Evolutionary conservation across 2,113 vertebrate species (phyloP), one percentile per base, ranked within the genome.

Genomic region (Pygathrix nemaeus): DNA sequence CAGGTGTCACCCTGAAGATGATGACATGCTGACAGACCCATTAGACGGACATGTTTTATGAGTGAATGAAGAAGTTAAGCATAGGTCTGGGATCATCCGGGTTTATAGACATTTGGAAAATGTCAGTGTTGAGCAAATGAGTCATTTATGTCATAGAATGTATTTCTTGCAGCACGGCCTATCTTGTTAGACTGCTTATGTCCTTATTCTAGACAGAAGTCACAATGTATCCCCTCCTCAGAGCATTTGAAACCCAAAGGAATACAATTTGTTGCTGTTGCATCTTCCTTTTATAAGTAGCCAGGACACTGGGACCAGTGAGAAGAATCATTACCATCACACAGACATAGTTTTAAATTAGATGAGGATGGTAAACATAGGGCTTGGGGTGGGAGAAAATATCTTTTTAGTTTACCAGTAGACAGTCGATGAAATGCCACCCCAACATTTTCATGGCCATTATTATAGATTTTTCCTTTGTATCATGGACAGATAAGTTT

Each of bases 31-130:
- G 96, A 96, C 96, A 98, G 79, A 83, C 84, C 92, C 92, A 96
- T 96, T 97, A 96, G 94, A 94, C 93, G 90, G 87, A 96, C 75
- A 75, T 93, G 89, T 92, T 97, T 97, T 97, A 93, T 96, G 96
- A 97, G 94, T 93, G 80, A 96, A 93, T 61, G 55, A 97, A 94
- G 80, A 97, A 84, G 89, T 96, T 96, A 97, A 93, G 90, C 92
- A 90, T 68, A 96, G 93, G 50, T 85, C 92, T 90, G 80, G 78
- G 84, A 88, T 96, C 94, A 90, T 96, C 76, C 94, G 83, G 18
- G 64, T 97, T 94, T 98, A 79, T 40, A 95, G 70, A 95, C 80
- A 90, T 97, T 92, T 97, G 80, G 94, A 97, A 97, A 97, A 94
- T 97, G 76, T 95, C 87, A 85, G 50, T 82, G n/a, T 95, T 95